Evolutionary conservation across 2,113 vertebrate species (phyloP).

Genomic region (Pongo abelii): DNA sequence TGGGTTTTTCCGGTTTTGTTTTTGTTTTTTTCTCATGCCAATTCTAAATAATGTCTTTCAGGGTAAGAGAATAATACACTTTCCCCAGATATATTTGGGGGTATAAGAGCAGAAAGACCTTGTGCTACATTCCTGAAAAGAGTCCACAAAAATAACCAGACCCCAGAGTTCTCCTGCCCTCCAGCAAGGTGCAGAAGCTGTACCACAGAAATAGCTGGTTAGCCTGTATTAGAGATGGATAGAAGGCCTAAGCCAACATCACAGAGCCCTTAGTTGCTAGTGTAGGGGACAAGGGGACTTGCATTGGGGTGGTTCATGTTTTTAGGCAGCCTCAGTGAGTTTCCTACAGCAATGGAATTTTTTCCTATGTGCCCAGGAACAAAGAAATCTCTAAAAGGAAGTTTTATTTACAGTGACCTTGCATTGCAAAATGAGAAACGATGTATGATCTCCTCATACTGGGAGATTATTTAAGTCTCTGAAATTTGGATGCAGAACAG

Average conservation of each 20-base stretch:
- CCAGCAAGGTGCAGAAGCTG: background rate
- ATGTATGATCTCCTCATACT: background rate
- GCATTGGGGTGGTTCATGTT: background rate
- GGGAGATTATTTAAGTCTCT: background rate
- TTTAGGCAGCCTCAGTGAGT: background rate
- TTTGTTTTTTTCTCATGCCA: background rate
- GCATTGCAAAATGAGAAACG: background rate
- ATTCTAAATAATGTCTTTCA: background rate
- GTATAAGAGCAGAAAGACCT: background rate
- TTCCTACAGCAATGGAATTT: background rate
- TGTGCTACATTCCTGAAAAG: background rate
- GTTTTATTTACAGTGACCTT: background rate
- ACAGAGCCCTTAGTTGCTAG: background rate
- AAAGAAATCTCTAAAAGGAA: background rate
- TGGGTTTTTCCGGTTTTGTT: background rate
- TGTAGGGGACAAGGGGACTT: background rate
- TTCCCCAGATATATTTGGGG: background rate
- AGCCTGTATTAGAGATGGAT: background rate
- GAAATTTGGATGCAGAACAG: background rate
- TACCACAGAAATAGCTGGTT: background rate
- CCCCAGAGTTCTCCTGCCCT: background rate
- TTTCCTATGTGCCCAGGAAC: background rate
- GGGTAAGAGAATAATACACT: background rate
- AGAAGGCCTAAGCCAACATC: background rate
- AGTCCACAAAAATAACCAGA: background rate